Evolutionary conservation across 2,888 invertebrate species (phyloP), one percentile per base, ranked within the genome.

Genomic region (Dynastes tityus): DNA sequence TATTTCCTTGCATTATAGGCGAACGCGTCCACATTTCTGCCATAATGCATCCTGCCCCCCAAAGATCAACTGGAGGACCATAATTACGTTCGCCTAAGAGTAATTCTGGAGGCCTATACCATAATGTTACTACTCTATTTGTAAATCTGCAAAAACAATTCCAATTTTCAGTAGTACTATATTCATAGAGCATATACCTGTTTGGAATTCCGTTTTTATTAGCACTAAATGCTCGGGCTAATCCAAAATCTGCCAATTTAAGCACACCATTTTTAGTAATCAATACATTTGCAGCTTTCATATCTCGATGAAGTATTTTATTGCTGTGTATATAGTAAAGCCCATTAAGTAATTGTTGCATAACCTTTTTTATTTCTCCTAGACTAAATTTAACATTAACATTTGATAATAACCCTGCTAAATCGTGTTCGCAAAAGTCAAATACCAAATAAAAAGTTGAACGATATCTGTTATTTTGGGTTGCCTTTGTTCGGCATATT

Each of bases 11-110:
- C 96, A 97, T 97, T 80, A 97, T 97, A 0, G 97, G 99, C 3
- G 95, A 95, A 22, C 95, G 90, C 0, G 98, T 99, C 99, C 99
- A 99, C 97, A 99, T 97, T 90, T 99, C 99, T 0, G 99, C 99
- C 99, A 99, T 99, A 81, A 99, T 99, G 87, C 99, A 99, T 0
- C 99, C 99, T 0, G 98, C 98, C 0, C 96, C 96, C 96, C 96
- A 96, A 90, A 99, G 92, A 90, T 99, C 99, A 13, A 99, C 98
- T 0, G 98, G 96, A 0, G 98, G 97, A 0, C 98, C 98, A 86
- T 99, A 99, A 89, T 98, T 97, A 13, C 99, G 91, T 85, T 98
- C 96, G 51, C 97, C 95, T 6, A 94, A 87, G 13, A 95, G 87
- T 29, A 94, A 87, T 85, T 94, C 94, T 3, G 93, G 93, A 27